Conservation (phyloP, 1,140 invertebrate species). For the Scaptodrosophila lebanonensis region DNA sequence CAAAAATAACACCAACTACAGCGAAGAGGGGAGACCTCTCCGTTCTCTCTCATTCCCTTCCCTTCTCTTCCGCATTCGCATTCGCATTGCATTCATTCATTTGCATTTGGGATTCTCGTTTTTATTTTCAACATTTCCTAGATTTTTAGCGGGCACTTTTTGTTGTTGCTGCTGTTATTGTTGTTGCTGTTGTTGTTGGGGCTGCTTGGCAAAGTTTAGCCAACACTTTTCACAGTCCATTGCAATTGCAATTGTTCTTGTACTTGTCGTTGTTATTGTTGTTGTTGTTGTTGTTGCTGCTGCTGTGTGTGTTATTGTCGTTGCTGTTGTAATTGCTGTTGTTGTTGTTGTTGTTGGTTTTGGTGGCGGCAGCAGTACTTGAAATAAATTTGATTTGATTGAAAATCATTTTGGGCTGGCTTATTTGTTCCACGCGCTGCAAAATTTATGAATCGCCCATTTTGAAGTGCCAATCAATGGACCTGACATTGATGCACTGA, state of each 20-base stretch:
- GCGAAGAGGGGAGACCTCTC: too few species aligned
- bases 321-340: not conserved
- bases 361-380: constrained; percentile 6
- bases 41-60: too few species aligned
- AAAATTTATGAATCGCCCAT: too few species aligned
- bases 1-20: too few species aligned
- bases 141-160: not conserved
- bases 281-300: constrained; percentile 22
- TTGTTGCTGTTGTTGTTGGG: constrained; percentile 8
- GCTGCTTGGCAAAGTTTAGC: constrained; percentile 28
- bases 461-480: too few species aligned
- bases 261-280: too few species aligned
- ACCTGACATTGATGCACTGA: too few species aligned
- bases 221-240: constrained; percentile 48
- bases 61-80: not conserved
- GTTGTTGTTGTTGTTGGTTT: constrained; percentile 28
- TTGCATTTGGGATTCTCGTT: constrained; percentile 24
- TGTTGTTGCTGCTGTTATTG: not conserved
- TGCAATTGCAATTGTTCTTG: constrained; percentile 4
- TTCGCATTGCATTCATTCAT: constrained; percentile 15
- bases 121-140: not conserved
- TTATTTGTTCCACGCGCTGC: too few species aligned
- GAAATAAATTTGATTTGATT: constrained; percentile 8
- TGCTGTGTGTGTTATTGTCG: constrained; percentile 3
- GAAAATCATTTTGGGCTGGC: not conserved